Percentiles rank a stretch among this genome's conserved stretches.
These are phyloP conservation scores for Augochlorella aurata DNA, from an alignment of 2,888 invertebrate species.

Conservation along the genomic window DNA sequence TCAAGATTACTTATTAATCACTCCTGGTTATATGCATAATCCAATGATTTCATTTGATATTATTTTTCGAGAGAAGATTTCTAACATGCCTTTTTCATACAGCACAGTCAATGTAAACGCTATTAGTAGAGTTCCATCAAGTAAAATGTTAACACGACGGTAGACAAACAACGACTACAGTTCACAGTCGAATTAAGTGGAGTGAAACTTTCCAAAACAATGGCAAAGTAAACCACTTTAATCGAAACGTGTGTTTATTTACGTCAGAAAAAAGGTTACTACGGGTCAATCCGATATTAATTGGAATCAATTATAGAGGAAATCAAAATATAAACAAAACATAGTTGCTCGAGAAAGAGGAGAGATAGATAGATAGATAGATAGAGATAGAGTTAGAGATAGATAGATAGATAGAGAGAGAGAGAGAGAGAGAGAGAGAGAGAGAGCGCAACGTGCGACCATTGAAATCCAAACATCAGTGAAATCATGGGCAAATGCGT, in stretches of 20 bases:
- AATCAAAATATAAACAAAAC: constrained; percentile 51
- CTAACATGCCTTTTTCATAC: not conserved
- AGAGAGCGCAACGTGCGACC: not conserved
- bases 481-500: not conserved
- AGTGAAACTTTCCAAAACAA: constrained; percentile 1
- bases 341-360: not conserved
- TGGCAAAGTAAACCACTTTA: not conserved
- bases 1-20: constrained; percentile 19
- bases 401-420: too few species aligned
- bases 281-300: constrained; percentile 16
- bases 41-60: too few species aligned
- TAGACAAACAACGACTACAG: not conserved
- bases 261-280: constrained; percentile 2
- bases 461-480: not conserved
- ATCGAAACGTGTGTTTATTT: constrained; percentile 5
- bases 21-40: not conserved
- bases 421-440: not conserved
- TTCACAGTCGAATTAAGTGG: not conserved
- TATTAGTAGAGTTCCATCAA: not conserved
- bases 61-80: too few species aligned
- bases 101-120: not conserved
- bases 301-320: constrained; percentile 21
- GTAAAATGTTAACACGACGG: not conserved
- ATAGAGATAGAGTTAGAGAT: too few species aligned
- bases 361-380: not conserved